Evolutionary conservation across 92 coral and sea anemone species (phyloP), one percentile per base, ranked within the genome.

Genomic region (Phenganax subtilis): DNA sequence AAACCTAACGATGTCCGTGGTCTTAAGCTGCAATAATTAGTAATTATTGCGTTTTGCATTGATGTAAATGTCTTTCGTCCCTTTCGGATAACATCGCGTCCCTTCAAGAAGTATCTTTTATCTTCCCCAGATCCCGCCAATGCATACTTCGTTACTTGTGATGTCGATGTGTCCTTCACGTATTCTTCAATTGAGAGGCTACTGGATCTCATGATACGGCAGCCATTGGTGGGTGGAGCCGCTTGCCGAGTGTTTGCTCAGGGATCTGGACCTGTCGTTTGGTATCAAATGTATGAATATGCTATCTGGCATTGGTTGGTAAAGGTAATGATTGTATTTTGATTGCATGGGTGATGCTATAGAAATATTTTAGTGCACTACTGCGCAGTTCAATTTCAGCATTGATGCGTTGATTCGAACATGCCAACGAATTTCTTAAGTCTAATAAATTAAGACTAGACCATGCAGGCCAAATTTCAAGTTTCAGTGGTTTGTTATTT

Each of bases 231-330:
- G 69, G 90, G 90, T 25, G 92, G 86, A 10, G 90, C 85, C 5
- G 81, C 89, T 25, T 89, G 89, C 47, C 89, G 92, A 6, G 85
- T 89, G 31, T 85, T 86, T 57, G 89, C 92, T 8, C 55, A 86
- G 71, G 92, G 92, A 10, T 69, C 20, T 25, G 92, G 92, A 14
- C 92, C 90, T 57, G 57, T 87, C 4, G 90, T 85, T 16, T 89
- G 92, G 92, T 89, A 89, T 81, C 92, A 89, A 61, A 72, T 89
- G 69, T 89, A 87, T 60, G 92, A 89, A 25, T 89, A 89, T 74
- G 92, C 92, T 77, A 73, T 89, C 12, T 89, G 92, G 55, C 92
- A 89, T 57, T 89, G 92, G 92, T 67, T 89, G 20, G 82, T 75
- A 10, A 89, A 89, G 92, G 92, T 89, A 52, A 37, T 37, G 47